These are phyloP conservation scores for Eupelmus urozonus DNA, from an alignment of 2,888 invertebrate genomes.

Conservation along the genomic window DNA sequence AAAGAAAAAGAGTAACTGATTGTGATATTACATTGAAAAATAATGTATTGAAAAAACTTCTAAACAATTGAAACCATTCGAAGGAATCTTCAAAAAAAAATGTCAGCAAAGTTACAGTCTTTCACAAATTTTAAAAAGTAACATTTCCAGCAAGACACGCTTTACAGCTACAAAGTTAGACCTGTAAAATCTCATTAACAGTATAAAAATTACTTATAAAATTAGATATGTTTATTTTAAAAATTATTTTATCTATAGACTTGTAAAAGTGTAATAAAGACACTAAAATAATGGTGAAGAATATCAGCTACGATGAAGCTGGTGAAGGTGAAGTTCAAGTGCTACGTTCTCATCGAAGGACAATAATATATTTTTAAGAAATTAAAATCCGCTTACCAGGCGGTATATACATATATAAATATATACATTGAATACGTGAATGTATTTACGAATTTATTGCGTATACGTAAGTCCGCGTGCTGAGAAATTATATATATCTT, in stretches of 20 bases:
- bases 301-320: conserved; percentile 47
- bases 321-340: conserved; percentile 67
- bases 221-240: conserved; percentile 42
- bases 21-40: conserved; percentile 44
- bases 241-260: conserved; percentile 42
- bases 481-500: conserved; percentile 54
- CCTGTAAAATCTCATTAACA: conserved; percentile 26
- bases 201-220: conserved; percentile 32
- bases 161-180: not conserved
- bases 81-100: conserved; percentile 7
- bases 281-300: conserved; percentile 30
- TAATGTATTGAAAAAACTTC: conserved; percentile 9
- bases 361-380: conserved; percentile 77
- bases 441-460: conserved; percentile 64
- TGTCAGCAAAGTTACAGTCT: conserved; percentile 8
- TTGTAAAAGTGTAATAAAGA: conserved; percentile 52
- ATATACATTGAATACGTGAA: conserved; percentile 61
- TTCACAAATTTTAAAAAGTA: conserved; percentile 1
- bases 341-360: conserved; percentile 76
- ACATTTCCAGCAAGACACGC: conserved; percentile 42
- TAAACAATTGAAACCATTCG: conserved; percentile 2
- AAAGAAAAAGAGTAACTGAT: conserved; percentile 30
- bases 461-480: conserved; percentile 66
- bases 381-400: conserved; percentile 56
- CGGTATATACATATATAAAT: conserved; percentile 60